Base-by-base conservation (phyloP, 2,888 invertebrate species). In the Andrena hattorfiana region DNA sequence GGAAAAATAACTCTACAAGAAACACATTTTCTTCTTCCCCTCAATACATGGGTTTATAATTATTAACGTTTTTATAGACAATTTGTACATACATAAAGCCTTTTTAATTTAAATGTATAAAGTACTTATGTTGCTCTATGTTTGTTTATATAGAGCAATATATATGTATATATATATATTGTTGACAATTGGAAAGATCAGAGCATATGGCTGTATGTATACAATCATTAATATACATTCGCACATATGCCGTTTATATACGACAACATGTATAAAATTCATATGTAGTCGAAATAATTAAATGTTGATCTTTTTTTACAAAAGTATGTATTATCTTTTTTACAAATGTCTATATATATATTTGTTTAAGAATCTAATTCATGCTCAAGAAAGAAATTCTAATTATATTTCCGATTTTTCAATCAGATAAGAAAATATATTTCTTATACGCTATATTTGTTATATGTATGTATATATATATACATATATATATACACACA, bases 1-100 rank as follows among this genome's bases (percentile, higher is more conserved):
- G 89, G 82, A 92, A 92, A 85, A 92, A 90, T 87, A 91, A 91
- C 86, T 89, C 91, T 67, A 79, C 91, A 74, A 91, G 92, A 89
- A 93, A 90, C 84, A 90, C 92, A 69, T 91, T 90, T 77, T 93
- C 93, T 78, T 93, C 93, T 73, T 93, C 93, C 77, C 93, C 93
- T 80, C 93, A 94, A 86, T 94, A 94, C 84, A 94, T 93, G 91
- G 93, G 93, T 87, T 91, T 93, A 90, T 94, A 92, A 93, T 89
- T 85, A 85, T 87, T 86, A 64, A 82, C 66, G 81, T 78, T 87
- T 81, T 86, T 85, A 87, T 89, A 87, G 85, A 83, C 82, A 90
- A 91, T 89, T 90, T 91, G 91, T 91, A 91, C 77, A 91, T 91
- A 91, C 54, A 84, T 35, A 42, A 79, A 81, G 35, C 48, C 62